phyloP scores from a whole-genome alignment of 2,797 vertebrate species.

The Antrozous pallidus region DNA sequence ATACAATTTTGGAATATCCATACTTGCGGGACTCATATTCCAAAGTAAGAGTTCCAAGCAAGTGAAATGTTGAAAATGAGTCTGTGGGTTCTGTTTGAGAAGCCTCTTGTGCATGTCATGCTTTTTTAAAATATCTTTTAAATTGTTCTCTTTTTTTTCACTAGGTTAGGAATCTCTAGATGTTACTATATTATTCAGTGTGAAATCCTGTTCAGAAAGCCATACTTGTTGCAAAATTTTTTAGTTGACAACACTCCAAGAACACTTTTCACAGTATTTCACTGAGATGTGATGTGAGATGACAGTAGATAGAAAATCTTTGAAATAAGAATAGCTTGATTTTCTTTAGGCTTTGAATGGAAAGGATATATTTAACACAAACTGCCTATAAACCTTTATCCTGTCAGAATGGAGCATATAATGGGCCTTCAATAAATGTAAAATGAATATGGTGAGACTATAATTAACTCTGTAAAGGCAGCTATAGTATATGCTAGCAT shows the following conservation, averaged over 20 bases:
- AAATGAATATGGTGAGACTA: conserved; percentile 12
- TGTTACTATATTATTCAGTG: conserved; percentile 84
- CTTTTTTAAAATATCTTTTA: conserved; percentile 78
- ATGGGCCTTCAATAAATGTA: conserved; percentile 20
- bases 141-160: conserved; percentile 76
- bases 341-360: conserved; percentile 76
- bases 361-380: conserved; percentile 54
- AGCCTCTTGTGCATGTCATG: conserved; percentile 77
- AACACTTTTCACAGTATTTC: conserved; percentile 78
- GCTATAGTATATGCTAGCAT: background rate
- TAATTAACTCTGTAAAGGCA: conserved; percentile 22
- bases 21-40: conserved; percentile 62
- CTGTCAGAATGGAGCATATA: conserved; percentile 33
- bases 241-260: conserved; percentile 78
- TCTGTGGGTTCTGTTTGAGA: conserved; percentile 77
- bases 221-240: conserved; percentile 77
- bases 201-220: conserved; percentile 81
- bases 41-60: conserved; percentile 66
- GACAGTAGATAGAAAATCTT: conserved; percentile 80
- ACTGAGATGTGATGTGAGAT: conserved; percentile 70
- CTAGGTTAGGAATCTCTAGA: conserved; percentile 82
- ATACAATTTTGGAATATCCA: background rate
- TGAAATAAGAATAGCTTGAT: conserved; percentile 73
- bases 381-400: conserved; percentile 28
- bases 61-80: conserved; percentile 71